A percentile compares a stretch with the other conserved stretches of the same genome.
phyloP scores from a whole-genome alignment of 2,113 vertebrate species.

The Capreolus pygargus region DNA sequence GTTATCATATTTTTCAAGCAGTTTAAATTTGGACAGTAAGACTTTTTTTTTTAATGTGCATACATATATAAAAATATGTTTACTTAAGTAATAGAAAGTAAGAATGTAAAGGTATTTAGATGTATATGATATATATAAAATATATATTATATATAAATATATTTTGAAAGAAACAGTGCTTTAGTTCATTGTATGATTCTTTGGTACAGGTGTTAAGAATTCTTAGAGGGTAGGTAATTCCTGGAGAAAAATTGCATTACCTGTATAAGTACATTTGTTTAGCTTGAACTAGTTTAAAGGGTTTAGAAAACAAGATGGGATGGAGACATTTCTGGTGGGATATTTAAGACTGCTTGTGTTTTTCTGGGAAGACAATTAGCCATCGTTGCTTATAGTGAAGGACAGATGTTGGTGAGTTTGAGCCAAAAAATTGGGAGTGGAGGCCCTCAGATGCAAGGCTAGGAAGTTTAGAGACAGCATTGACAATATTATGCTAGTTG shows the following conservation, averaged over 20 bases:
- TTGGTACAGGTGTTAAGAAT: background rate
- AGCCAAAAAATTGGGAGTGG: background rate
- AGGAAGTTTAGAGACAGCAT: background rate
- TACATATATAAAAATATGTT: background rate
- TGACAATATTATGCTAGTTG: background rate
- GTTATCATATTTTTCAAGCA: background rate
- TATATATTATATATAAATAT: background rate
- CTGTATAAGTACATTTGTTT: background rate
- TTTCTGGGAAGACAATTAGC: background rate
- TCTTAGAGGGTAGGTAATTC: background rate
- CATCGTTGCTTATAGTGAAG: background rate
- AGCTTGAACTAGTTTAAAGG: background rate
- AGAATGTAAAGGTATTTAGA: background rate
- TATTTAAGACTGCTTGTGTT: background rate
- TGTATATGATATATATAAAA: background rate
- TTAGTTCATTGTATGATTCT: background rate
- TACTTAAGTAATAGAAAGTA: background rate
- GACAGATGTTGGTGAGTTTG: background rate
- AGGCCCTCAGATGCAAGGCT: background rate
- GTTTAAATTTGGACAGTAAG: background rate
- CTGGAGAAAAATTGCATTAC: background rate
- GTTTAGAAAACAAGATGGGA: background rate
- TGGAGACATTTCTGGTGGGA: background rate
- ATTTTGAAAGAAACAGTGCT: background rate
- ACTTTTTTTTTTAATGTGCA: background rate